Conservation (phyloP, 2,888 invertebrate species). For the Oscheius onirici region DNA sequence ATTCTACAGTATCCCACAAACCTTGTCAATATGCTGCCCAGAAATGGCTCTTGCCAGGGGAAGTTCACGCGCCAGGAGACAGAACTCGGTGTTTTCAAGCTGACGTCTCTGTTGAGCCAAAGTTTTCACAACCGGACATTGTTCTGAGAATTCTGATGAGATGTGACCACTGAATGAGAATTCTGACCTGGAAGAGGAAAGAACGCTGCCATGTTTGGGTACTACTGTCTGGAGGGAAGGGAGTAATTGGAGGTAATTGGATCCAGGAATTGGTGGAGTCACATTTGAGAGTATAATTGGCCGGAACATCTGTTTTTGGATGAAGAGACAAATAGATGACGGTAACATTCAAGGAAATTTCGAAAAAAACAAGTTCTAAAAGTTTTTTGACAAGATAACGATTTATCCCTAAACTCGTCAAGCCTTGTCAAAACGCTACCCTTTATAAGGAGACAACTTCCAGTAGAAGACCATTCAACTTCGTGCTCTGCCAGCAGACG, state of each 20-base stretch:
- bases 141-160: background rate
- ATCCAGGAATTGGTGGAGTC: background rate
- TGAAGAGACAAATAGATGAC: background rate
- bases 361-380: too few relatives aligned
- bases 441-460: too few relatives aligned
- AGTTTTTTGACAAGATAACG: too few relatives aligned
- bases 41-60: conserved; percentile 81
- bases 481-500: too few relatives aligned
- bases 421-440: too few relatives aligned
- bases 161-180: background rate
- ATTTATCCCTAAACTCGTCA: too few relatives aligned
- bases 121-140: conserved; percentile 9
- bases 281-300: conserved; percentile 1
- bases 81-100: conserved; percentile 95
- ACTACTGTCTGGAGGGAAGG: background rate
- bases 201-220: background rate
- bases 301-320: background rate
- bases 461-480: too few relatives aligned
- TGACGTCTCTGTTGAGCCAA: conserved; percentile 78
- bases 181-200: background rate
- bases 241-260: conserved; percentile 9
- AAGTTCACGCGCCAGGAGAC: conserved; percentile 84
- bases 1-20: background rate
- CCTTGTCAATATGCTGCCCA: conserved; percentile 78
- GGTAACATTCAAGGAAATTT: too few relatives aligned